Percentiles rank a stretch among this genome's conserved stretches.
Evolutionary conservation across 2,797 vertebrate genomes (phyloP).

Genomic region (Antrozous pallidus): DNA sequence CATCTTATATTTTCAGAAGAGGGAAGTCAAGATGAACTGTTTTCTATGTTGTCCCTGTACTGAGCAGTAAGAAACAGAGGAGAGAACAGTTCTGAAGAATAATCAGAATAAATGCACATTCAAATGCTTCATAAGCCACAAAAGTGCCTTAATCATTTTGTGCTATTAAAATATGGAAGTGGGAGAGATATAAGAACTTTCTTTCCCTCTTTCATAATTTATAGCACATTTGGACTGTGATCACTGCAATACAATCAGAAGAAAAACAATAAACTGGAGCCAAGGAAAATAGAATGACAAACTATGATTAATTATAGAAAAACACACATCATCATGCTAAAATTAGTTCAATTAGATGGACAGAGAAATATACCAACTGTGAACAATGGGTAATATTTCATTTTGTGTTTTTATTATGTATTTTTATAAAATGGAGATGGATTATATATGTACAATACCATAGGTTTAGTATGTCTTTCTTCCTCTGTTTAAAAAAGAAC

Average conservation of each 20-base stretch:
- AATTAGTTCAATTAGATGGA: conserved; percentile 16
- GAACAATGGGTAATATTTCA: neutral
- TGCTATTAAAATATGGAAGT: neutral
- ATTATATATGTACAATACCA: neutral
- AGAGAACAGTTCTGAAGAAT: neutral
- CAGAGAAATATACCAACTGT: neutral
- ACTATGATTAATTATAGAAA: conserved; percentile 44
- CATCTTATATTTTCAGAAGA: neutral
- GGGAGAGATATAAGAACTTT: neutral
- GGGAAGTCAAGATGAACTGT: neutral
- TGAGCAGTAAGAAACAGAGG: neutral
- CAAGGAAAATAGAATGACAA: conserved; percentile 23
- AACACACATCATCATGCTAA: neutral
- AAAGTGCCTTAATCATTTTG: neutral
- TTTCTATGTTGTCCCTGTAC: neutral
- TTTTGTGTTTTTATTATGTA: neutral
- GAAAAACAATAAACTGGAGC: neutral
- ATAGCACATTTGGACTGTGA: neutral
- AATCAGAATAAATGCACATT: neutral
- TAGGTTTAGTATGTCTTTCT: neutral
- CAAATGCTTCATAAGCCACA: neutral
- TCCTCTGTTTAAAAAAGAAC: neutral
- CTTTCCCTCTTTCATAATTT: neutral
- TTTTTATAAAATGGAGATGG: neutral
- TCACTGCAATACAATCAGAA: conserved; percentile 30